Conservation (phyloP, 2,113 vertebrate species). For the Takifugu bimaculatus region DNA sequence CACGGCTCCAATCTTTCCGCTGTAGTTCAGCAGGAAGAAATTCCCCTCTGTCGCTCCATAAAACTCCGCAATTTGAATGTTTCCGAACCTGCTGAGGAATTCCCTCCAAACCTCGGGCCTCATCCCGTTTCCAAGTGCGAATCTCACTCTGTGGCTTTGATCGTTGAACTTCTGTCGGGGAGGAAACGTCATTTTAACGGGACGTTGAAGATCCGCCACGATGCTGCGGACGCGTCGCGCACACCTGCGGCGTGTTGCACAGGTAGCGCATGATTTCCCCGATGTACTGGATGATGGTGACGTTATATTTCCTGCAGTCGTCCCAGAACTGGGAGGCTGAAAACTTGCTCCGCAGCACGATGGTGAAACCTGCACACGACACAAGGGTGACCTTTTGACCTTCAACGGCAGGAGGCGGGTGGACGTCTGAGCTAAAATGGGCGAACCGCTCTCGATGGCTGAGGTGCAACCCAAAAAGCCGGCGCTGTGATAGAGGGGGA, state of each 20-base stretch:
- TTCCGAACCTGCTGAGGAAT: conserved; percentile 78
- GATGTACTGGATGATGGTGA: conserved; percentile 84
- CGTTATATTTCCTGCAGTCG: conserved; percentile 84
- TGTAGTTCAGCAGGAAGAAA: conserved; percentile 74
- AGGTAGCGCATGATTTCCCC: conserved; percentile 85
- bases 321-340: conserved; percentile 87
- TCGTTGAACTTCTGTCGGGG: conserved; percentile 71
- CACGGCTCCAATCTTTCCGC: conserved; percentile 77
- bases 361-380: conserved; percentile 71
- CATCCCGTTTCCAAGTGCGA: conserved; percentile 81
- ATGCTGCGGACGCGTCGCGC: not conserved
- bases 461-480: conserved; percentile 67
- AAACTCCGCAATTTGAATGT: conserved; percentile 76
- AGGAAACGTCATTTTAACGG: not conserved
- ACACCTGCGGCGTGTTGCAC: conserved; percentile 80
- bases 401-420: not conserved
- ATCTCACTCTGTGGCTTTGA: conserved; percentile 71
- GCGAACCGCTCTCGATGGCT: conserved; percentile 70
- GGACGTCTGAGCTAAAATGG: not conserved
- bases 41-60: conserved; percentile 84
- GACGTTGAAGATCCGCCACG: not conserved
- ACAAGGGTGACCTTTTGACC: not conserved
- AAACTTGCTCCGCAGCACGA: conserved; percentile 78
- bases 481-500: conserved; percentile 81
- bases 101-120: conserved; percentile 81